Evolutionary conservation across 2,113 vertebrate species (phyloP).

Genomic region (Sebastes schlegelii): DNA sequence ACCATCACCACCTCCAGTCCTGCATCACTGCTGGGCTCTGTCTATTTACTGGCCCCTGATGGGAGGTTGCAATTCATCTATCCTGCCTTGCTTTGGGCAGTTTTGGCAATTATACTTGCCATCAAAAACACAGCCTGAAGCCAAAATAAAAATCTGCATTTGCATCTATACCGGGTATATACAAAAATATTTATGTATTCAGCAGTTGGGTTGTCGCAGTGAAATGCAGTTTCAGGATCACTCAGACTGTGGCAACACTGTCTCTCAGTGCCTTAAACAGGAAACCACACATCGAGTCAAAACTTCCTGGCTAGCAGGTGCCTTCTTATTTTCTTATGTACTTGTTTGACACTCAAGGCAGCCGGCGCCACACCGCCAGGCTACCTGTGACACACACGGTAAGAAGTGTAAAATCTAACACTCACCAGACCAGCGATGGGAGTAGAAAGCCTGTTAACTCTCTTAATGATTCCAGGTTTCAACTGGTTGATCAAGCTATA

Average conservation of each 20-base stretch:
- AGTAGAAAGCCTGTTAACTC: constrained; percentile 93
- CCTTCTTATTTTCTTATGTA: neutral
- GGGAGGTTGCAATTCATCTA: constrained; percentile 50
- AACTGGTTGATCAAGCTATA: constrained; percentile 93
- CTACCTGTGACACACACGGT: neutral
- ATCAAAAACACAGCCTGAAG: constrained; percentile 53
- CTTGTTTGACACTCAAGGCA: neutral
- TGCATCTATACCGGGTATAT: constrained; percentile 17
- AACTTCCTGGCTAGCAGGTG: constrained; percentile 64
- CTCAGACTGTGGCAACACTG: constrained; percentile 13
- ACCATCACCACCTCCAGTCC: constrained; percentile 8
- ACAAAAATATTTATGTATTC: constrained; percentile 30
- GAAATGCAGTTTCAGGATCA: constrained; percentile 45
- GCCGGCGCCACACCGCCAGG: too few species aligned
- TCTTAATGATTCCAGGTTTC: constrained; percentile 92
- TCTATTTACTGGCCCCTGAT: constrained; percentile 32
- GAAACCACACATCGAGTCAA: constrained; percentile 66
- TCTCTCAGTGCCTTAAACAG: constrained; percentile 47
- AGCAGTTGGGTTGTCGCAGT: neutral
- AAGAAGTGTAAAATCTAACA: neutral
- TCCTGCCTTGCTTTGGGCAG: constrained; percentile 58
- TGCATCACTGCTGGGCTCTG: neutral
- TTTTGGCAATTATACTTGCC: constrained; percentile 56
- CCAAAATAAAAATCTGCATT: constrained; percentile 52
- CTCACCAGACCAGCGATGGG: constrained; percentile 97